Base-by-base conservation (phyloP, 2,888 invertebrate species). In the Orthonychiurus folsomi region DNA sequence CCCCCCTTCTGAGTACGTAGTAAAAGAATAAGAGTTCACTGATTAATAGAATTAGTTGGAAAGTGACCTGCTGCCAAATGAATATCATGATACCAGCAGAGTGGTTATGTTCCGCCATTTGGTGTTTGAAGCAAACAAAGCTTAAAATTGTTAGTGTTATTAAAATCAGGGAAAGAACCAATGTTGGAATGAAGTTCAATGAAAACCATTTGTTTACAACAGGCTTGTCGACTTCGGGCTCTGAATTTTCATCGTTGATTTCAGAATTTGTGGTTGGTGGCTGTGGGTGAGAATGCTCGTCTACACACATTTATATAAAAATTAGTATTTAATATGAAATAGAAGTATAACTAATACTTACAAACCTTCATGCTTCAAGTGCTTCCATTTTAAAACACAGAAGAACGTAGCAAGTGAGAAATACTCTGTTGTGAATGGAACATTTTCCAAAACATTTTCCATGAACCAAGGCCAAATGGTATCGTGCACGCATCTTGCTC, bases 331-430 rank as follows among this genome's bases (percentile, higher is more conserved):
- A n/a, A n/a, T n/a, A n/a, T n/a, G n/a, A n/a, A n/a, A n/a, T n/a
- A n/a, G n/a, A n/a, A n/a, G n/a, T n/a, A n/a, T n/a, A n/a, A n/a
- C n/a, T n/a, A n/a, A n/a, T n/a, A n/a, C n/a, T n/a, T n/a, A n/a
- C n/a, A n/a, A n/a, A 37, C 37, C 15, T 37, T 37, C 9, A 15
- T 5, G 15, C 15, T 15, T 37, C 37, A 37, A 37, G 15, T 57
- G 27, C 20, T 57, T 28, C 57, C 57, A 57, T 25, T 21, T 25
- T 20, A 57, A 18, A 23, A 57, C 37, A n/a, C 57, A 57, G 37
- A 57, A 57, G 20, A 21, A 57, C n/a, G 57, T 57, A 9, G 57
- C 57, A 3, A 57, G 57, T 25, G 57, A 28, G 25, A 57, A 57
- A 26, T 57, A 57, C 20, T 57, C 57, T 3, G 57, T 47, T 27